phyloP scores from a whole-genome alignment of 1,140 invertebrate genomes.

The Agrypnia vestita region DNA sequence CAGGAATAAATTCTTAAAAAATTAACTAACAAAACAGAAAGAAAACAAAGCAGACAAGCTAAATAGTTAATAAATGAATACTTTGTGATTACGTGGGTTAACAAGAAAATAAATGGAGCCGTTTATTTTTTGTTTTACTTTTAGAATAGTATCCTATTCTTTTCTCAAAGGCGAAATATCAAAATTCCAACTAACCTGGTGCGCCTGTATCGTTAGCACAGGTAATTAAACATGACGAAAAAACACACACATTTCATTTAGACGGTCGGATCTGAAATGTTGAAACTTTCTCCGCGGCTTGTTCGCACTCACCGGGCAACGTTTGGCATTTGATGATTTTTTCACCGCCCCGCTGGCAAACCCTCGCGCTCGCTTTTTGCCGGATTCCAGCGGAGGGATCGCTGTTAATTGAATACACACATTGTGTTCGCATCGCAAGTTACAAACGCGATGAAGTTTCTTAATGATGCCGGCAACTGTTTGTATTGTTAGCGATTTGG shows the following conservation, averaged over 20 bases:
- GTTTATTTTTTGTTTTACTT: no score
- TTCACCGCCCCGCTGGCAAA: background rate
- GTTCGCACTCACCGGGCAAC: background rate
- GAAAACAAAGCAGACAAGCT: no score
- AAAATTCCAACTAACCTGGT: background rate
- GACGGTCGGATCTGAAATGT: background rate
- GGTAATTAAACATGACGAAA: conserved; percentile 17
- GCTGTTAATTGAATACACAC: conserved; percentile 40
- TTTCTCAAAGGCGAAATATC: no score
- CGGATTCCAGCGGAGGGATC: conserved; percentile 16
- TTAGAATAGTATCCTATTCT: no score
- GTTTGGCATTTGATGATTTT: conserved; percentile 35
- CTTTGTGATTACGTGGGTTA: no score
- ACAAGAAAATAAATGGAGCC: no score
- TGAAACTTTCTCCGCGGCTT: background rate
- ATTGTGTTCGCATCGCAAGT: conserved; percentile 41
- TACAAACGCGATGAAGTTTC: conserved; percentile 45
- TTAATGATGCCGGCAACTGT: conserved; percentile 37
- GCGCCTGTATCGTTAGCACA: background rate
- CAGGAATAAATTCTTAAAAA: no score
- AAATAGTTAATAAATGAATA: no score
- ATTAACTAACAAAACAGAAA: no score
- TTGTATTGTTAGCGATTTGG: conserved; percentile 27
- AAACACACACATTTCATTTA: conserved; percentile 7
- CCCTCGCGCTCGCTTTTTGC: conserved; percentile 40